These are phyloP conservation scores for Strix occidentalis DNA, from an alignment of 2,797 vertebrate genomes.

Conservation along the genomic window DNA sequence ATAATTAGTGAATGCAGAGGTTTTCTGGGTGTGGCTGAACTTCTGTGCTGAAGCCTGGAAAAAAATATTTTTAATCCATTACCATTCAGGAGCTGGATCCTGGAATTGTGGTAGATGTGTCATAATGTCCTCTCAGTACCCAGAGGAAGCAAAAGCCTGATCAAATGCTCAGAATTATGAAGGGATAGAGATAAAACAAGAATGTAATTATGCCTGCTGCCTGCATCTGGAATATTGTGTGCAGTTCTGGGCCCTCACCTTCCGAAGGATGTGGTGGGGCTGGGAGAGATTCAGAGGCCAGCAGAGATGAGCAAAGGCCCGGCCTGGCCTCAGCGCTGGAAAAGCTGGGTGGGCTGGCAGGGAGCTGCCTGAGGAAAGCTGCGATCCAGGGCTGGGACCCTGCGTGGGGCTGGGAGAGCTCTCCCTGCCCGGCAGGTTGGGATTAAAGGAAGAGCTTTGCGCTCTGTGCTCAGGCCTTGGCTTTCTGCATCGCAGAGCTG, in stretches of 20 bases:
- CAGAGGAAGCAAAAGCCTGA: not conserved
- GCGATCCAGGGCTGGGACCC: not conserved
- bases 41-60: not conserved
- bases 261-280: not conserved
- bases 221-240: not conserved
- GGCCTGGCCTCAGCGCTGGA: not conserved
- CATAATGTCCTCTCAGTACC: not conserved
- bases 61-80: not conserved
- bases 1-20: not conserved
- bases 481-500: not conserved
- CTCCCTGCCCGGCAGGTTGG: not conserved
- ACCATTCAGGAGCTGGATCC: not conserved
- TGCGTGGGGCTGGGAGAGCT: not conserved
- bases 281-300: not conserved
- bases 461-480: too few relatives aligned
- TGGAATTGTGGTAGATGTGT: not conserved
- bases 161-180: not conserved
- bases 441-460: not conserved
- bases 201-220: not conserved
- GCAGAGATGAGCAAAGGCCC: not conserved
- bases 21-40: not conserved
- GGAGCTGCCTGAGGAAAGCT: not conserved
- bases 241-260: not conserved
- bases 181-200: not conserved
- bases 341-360: not conserved